phyloP scores from a whole-genome alignment of 2,888 invertebrate species.

The Epistrophe eligans region DNA sequence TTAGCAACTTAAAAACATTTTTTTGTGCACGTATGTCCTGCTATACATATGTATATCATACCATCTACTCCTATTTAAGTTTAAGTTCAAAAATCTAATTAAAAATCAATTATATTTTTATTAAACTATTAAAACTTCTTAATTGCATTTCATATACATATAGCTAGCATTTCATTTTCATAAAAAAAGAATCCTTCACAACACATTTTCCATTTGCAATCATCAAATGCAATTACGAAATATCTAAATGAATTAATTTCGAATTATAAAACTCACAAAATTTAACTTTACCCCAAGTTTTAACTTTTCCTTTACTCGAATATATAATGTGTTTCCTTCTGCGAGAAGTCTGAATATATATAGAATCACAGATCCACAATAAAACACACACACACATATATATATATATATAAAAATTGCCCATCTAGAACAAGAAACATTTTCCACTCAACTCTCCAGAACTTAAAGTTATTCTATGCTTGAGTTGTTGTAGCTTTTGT shows the following conservation, averaged over 20 bases:
- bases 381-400: background rate
- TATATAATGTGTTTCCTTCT: background rate
- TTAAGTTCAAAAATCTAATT: background rate
- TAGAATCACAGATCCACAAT: background rate
- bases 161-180: too few species aligned
- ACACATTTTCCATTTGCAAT: slow-evolving; percentile 25
- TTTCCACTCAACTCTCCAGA: slow-evolving; percentile 53
- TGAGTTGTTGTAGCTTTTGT: background rate
- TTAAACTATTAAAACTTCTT: slow-evolving; percentile 21
- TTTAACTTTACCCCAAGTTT: slow-evolving; percentile 9
- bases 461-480: slow-evolving; percentile 35
- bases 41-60: too few species aligned
- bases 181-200: background rate
- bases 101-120: slow-evolving; percentile 21
- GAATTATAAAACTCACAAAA: slow-evolving; percentile 49
- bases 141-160: slow-evolving; percentile 12
- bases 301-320: slow-evolving; percentile 8
- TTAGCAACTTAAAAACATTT: too few species aligned
- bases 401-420: slow-evolving; percentile 23
- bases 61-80: background rate
- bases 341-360: background rate
- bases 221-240: slow-evolving; percentile 42
- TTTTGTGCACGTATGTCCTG: too few species aligned
- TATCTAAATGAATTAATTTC: slow-evolving; percentile 56
- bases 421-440: slow-evolving; percentile 54